These are phyloP conservation scores for Tenthredo notha DNA, from an alignment of 2,888 invertebrate species.

Conservation along the genomic window DNA sequence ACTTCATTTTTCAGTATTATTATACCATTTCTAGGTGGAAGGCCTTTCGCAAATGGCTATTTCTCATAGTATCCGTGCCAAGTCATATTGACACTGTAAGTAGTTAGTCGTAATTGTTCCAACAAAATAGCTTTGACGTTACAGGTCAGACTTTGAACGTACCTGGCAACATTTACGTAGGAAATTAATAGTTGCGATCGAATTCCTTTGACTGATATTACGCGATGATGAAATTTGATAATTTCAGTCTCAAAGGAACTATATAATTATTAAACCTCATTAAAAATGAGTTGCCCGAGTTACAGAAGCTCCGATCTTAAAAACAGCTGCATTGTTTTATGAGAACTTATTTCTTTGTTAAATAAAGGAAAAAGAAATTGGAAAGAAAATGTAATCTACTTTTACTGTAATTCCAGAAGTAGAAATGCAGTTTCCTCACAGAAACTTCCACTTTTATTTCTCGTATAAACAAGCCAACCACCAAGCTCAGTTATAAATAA, in stretches of 20 bases:
- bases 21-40: neutral
- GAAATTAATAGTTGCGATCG: neutral
- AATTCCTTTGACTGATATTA: slow-evolving; percentile 18
- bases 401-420: slow-evolving; percentile 1
- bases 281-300: neutral
- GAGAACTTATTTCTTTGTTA: neutral
- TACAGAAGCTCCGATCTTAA: neutral
- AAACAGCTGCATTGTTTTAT: neutral
- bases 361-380: neutral
- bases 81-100: neutral
- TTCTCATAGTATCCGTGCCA: neutral
- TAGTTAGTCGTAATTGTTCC: slow-evolving; percentile 2
- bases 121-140: neutral
- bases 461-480: neutral
- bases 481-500: neutral
- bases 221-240: slow-evolving; percentile 8
- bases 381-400: neutral
- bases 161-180: neutral
- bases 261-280: neutral
- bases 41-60: neutral
- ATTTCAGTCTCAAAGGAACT: slow-evolving; percentile 11
- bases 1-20: neutral
- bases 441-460: neutral
- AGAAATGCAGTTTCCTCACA: neutral
- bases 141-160: neutral